Base-by-base conservation (phyloP, 2,888 invertebrate genomes). In the Drepana falcataria region DNA sequence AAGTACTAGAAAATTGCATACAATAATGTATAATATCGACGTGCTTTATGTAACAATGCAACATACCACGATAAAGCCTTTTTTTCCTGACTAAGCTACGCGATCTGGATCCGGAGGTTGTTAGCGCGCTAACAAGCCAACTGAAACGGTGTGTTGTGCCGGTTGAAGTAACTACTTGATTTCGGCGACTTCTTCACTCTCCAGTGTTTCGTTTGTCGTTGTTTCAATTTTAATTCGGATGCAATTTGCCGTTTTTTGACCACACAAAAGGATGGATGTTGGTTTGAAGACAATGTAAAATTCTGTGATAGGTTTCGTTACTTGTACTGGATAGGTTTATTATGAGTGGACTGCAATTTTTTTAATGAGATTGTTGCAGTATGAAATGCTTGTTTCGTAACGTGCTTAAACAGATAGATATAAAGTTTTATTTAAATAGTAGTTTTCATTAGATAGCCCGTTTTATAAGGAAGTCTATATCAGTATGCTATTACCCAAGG, bases 131-230 rank as follows among this genome's bases (percentile, higher is more conserved):
- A 71, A 76, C 75, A 71, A 73, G 66, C 57, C 52, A 35, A 55
- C 61, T 58, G 59, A 63, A 66, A 66, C 65, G 65, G 62, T 68
- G 66, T 66, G 65, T 63, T 64, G 66, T 66, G 61, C 63, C 60
- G 58, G 57, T 58, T 66, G 60, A 60, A 70, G 69, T 59, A 69
- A 66, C 69, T 71, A 71, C 73, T 73, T 75, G 73, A 71, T 75
- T 72, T 71, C 59, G 53, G 59, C 65, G 63, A 59, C 65, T 71
- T 67, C 64, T 65, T 62, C 59, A 65, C 68, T 68, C 58, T 59
- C 59, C 61, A 35, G 65, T 57, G 59, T 60, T 49, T 35, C 63
- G 69, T 65, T 69, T 63, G 60, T 59, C 61, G 65, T 65, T 63
- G 68, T 67, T 60, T 51, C 33, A 54, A 47, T 57, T 54, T 57